These are phyloP conservation scores for Microplitis manilae DNA, from an alignment of 2,888 invertebrate genomes.

Conservation along the genomic window DNA sequence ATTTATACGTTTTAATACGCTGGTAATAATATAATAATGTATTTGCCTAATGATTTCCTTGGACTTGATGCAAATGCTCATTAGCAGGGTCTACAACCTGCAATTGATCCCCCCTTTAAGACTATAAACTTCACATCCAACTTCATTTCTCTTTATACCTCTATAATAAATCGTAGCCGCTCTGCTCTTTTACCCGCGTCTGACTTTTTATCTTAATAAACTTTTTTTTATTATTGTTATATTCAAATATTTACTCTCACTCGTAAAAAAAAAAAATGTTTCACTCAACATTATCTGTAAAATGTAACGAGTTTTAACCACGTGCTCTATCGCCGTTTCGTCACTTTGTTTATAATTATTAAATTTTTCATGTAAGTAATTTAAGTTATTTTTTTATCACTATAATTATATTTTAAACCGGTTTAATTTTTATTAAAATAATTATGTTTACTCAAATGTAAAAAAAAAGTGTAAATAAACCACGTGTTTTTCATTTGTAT, in stretches of 20 bases:
- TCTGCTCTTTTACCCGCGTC: no score
- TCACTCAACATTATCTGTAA: not conserved
- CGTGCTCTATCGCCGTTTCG: not conserved
- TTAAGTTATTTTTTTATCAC: not conserved
- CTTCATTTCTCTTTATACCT: not conserved
- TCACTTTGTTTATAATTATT: not conserved
- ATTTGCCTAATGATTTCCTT: conserved; percentile 9
- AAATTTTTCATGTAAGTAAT: not conserved
- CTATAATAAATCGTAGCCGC: not conserved
- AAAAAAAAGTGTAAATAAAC: not conserved
- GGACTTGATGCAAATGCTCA: not conserved
- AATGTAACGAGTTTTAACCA: not conserved
- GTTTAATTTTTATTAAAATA: not conserved
- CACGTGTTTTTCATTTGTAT: not conserved
- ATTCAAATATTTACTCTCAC: not conserved
- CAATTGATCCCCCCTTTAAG: not conserved
- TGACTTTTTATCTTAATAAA: no score
- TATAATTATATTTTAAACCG: not conserved
- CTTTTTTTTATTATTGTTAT: no score
- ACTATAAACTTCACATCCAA: not conserved
- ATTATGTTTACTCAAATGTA: not conserved
- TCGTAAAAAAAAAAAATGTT: not conserved
- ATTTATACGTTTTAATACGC: not conserved
- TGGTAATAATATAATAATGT: not conserved
- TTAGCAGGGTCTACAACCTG: not conserved